Conservation (phyloP, 1,140 invertebrate genomes). For the Apolygus lucorum region DNA sequence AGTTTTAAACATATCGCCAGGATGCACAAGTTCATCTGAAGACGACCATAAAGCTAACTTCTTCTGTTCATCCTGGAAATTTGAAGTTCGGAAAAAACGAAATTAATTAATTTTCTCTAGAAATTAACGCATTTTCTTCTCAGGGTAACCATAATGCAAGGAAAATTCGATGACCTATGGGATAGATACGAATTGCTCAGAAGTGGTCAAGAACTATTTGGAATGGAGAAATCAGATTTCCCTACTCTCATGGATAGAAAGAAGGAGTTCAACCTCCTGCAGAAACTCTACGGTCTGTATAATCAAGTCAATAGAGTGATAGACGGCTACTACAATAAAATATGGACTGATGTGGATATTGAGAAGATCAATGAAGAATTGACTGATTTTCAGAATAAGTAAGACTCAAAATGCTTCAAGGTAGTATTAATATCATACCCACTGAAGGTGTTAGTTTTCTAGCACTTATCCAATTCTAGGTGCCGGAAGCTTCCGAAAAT, state of each 20-base stretch:
- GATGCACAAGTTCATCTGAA: too few relatives aligned
- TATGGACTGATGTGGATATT: slow-evolving; percentile 75
- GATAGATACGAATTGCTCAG: slow-evolving; percentile 66
- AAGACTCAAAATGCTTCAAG: too few relatives aligned
- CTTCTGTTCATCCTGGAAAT: too few relatives aligned
- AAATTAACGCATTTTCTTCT: too few relatives aligned
- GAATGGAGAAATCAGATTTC: slow-evolving; percentile 68
- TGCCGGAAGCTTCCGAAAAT: slow-evolving; percentile 69
- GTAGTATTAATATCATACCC: too few relatives aligned
- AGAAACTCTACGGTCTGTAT: slow-evolving; percentile 73
- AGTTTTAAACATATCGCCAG: too few relatives aligned
- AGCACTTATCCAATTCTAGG: slow-evolving; percentile 40
- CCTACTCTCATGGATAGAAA: slow-evolving; percentile 64
- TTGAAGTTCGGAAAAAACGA: too few relatives aligned
- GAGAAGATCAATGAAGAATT: slow-evolving; percentile 71
- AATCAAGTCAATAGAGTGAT: slow-evolving; percentile 70
- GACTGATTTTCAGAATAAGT: slow-evolving; percentile 72
- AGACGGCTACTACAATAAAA: slow-evolving; percentile 73
- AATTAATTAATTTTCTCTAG: too few relatives aligned
- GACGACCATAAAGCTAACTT: too few relatives aligned
- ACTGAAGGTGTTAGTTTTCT: too few relatives aligned
- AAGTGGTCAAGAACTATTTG: slow-evolving; percentile 73
- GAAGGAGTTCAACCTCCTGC: slow-evolving; percentile 73
- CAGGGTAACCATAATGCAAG: slow-evolving; percentile 62
- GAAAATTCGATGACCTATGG: slow-evolving; percentile 70